Evolutionary conservation across 2,888 invertebrate genomes (phyloP).

Genomic region (Galerucella pusilla): DNA sequence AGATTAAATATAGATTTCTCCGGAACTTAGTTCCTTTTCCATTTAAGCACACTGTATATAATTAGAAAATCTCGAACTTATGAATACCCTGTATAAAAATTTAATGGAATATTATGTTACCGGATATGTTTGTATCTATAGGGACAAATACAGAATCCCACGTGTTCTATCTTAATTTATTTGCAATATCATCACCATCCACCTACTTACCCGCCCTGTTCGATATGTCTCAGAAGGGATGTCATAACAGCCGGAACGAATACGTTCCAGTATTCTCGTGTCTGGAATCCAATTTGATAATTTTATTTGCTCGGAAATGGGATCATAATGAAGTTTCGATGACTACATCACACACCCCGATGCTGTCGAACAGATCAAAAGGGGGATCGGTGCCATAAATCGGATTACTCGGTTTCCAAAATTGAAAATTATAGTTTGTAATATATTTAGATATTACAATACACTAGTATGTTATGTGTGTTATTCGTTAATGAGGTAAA

Average conservation of each 20-base stretch:
- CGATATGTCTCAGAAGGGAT: constrained; percentile 25
- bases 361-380: constrained; percentile 40
- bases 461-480: not conserved
- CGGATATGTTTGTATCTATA: no score
- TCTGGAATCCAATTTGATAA: constrained; percentile 57
- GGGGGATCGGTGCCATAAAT: not conserved
- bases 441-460: not conserved
- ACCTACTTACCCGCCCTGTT: constrained; percentile 5
- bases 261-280: constrained; percentile 26
- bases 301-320: constrained; percentile 58
- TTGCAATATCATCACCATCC: constrained; percentile 1
- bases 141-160: no score
- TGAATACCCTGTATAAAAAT: no score
- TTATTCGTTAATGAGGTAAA: not conserved
- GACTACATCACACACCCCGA: constrained; percentile 53
- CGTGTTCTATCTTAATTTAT: not conserved
- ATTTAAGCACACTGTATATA: no score
- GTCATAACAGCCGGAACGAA: constrained; percentile 33
- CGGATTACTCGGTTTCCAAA: constrained; percentile 16
- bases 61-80: no score
- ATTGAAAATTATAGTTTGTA: constrained; percentile 23
- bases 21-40: no score
- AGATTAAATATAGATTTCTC: no score
- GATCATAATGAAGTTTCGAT: constrained; percentile 60
- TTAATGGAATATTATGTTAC: no score